A percentile compares a stretch with the other conserved stretches of the same genome.
Conservation (phyloP, 2,113 vertebrate genomes). For the Phylloscopus whistleri region DNA sequence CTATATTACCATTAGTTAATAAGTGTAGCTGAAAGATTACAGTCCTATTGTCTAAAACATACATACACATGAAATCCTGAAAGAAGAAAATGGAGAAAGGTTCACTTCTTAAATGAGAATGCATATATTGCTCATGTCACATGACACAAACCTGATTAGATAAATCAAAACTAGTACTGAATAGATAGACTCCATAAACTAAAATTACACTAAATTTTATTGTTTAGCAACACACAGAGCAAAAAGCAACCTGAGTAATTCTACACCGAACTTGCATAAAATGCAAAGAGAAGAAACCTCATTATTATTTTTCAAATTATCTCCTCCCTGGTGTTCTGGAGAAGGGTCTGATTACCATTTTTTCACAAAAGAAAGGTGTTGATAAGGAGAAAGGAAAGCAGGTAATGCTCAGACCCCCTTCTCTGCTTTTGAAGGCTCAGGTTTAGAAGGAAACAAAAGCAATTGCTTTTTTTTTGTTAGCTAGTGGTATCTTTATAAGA, state of each 20-base stretch:
- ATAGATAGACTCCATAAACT: neutral
- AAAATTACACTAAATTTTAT: neutral
- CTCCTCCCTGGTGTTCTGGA: rapidly evolving
- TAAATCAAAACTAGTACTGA: neutral
- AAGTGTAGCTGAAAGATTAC: neutral
- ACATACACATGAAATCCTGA: rapidly evolving
- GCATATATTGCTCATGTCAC: neutral
- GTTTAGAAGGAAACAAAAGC: neutral
- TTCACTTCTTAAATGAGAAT: neutral
- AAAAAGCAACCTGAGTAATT: neutral
- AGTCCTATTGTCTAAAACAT: neutral
- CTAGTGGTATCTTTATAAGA: neutral
- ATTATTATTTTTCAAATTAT: neutral
- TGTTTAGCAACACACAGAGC: neutral
- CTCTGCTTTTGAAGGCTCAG: neutral
- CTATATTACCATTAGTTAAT: neutral
- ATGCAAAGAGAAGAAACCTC: neutral
- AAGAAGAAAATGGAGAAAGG: neutral
- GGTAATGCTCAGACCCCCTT: neutral
- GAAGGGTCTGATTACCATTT: neutral
- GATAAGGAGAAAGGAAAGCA: neutral
- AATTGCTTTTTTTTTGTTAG: neutral
- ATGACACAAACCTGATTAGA: neutral
- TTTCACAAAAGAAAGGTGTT: neutral
- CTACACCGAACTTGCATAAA: neutral